Base-by-base conservation (phyloP, 23 tunicate genomes). In the Trididemnum nubilum region DNA sequence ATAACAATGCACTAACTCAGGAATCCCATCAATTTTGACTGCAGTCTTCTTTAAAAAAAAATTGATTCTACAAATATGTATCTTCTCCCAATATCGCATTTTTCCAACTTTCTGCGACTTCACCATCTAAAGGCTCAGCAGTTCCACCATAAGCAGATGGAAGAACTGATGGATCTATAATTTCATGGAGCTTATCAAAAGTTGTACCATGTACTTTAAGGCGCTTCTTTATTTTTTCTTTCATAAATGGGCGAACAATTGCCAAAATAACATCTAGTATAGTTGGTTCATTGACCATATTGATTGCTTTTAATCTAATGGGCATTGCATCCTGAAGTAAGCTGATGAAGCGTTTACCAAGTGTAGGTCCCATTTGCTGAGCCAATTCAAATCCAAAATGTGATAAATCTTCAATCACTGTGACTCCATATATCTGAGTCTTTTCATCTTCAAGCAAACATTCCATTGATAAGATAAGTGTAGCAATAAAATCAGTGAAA, bases 311-410 rank as follows among this genome's bases (percentile, higher is more conserved):
- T 30, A 88, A 12, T 2, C 98, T 63, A 2, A 90, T 31, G 3
- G 98, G 98, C 85, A 93, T 73, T 0, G 89, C 51, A 25, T 93
- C 98, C 67, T 93, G 93, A 37, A 93, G 4, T 36, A 80, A 60
- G 18, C 84, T 66, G 0, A 84, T 60, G 36, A 93, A 80, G 21
- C 76, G 78, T 73, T 74, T 93, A 19, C 76, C 93, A 31, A 93
- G 26, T 2, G 85, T 79, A 3, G 98, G 98, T 1, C 94, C 91
- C 34, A 87, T 23, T 65, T 93, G 98, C 39, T 84, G 85, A 24
- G 84, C 76, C 38, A 87, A 71, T 7, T 80, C 70, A 32, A 84
- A 19, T 33, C 87, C 73, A 1, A 80, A 35, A 57, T 73, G 73
- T 23, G 69, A 36, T 37, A 83, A 34, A 65, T 93, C 98, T 32